Conservation (phyloP, 2,113 vertebrate species). For the Mustela nigripes region DNA sequence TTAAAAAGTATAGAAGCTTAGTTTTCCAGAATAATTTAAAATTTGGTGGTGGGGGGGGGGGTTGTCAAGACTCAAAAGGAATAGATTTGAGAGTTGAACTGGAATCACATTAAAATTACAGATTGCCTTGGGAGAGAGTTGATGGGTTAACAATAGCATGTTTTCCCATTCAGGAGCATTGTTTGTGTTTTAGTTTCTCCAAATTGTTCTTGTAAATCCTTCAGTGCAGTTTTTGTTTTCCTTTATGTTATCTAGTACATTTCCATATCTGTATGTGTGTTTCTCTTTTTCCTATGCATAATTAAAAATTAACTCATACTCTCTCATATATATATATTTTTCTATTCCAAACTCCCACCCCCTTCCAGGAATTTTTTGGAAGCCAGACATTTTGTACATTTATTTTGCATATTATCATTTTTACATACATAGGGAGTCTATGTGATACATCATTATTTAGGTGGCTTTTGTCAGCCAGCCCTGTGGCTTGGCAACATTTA, state of each 20-base stretch:
- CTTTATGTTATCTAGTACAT: background rate
- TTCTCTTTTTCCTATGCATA: background rate
- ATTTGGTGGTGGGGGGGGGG: background rate
- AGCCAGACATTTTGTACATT: background rate
- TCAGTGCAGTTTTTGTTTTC: background rate
- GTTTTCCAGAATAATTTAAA: background rate
- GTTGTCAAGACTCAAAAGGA: background rate
- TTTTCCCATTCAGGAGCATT: background rate
- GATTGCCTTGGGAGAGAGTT: background rate
- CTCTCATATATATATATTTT: background rate
- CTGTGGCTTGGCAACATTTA: background rate
- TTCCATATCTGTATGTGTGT: background rate
- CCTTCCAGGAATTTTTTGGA: background rate
- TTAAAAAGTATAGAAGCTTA: background rate
- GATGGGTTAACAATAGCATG: background rate
- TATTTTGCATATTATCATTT: background rate
- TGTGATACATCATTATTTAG: background rate
- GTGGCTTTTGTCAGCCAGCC: background rate
- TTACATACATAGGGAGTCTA: background rate
- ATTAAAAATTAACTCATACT: slow-evolving; percentile 23
- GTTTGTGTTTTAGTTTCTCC: background rate
- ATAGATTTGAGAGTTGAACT: background rate
- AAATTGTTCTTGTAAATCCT: background rate
- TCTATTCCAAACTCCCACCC: background rate
- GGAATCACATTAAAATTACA: background rate